Conservation (phyloP, 1,140 invertebrate species). For the Oppia nitens region DNA sequence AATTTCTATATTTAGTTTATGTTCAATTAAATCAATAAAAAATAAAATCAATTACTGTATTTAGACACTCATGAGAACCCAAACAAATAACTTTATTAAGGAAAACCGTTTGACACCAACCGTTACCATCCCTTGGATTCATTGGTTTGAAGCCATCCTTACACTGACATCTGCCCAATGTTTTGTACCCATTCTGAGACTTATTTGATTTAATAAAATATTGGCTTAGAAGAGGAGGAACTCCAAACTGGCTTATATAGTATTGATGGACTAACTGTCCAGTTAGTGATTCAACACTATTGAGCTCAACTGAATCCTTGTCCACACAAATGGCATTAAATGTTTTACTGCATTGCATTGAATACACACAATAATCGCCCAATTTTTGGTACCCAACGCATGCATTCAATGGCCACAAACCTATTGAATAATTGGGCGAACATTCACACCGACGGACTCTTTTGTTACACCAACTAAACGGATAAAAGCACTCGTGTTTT, state of each 20-base stretch:
- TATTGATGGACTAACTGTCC: too few species aligned
- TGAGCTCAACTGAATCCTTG: background rate
- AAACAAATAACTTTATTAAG: background rate
- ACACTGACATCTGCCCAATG: background rate
- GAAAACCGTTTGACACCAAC: background rate
- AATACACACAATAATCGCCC: background rate
- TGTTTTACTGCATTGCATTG: background rate
- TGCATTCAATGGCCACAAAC: background rate
- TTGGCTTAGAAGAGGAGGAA: too few species aligned
- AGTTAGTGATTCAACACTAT: background rate
- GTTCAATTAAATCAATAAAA: too few species aligned
- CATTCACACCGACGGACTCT: background rate
- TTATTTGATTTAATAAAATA: too few species aligned
- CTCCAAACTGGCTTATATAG: too few species aligned
- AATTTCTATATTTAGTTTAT: too few species aligned
- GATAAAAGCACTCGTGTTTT: background rate
- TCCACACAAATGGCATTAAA: background rate
- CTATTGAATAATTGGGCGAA: background rate
- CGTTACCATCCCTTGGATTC: too few species aligned
- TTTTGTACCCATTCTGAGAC: background rate
- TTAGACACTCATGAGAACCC: background rate
- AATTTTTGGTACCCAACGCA: background rate
- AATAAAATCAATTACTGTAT: too few species aligned
- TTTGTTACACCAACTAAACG: background rate
- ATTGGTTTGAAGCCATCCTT: background rate